Evolutionary conservation across 2,113 vertebrate species (phyloP).

Genomic region (Arizona elegans): DNA sequence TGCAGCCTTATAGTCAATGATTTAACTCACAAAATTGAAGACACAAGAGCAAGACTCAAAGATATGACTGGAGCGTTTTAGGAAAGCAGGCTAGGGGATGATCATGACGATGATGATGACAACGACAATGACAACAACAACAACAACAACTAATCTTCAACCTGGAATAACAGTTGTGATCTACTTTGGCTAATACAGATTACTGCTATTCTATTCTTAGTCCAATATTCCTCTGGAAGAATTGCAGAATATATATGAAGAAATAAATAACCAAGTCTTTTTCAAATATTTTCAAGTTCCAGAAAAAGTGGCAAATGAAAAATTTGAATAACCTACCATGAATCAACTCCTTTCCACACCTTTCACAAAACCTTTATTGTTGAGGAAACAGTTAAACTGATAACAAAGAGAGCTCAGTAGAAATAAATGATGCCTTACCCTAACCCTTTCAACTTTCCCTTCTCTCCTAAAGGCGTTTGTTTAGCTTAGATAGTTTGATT

Average conservation of each 20-base stretch:
- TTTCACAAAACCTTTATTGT: not conserved
- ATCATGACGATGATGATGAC: not conserved
- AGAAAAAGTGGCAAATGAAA: not conserved
- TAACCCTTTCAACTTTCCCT: not conserved
- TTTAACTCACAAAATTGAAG: not conserved
- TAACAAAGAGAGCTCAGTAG: not conserved
- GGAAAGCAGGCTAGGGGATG: not conserved
- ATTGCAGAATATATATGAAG: not conserved
- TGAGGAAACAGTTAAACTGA: no score
- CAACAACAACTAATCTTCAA: not conserved
- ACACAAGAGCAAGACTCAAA: not conserved
- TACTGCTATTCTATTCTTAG: not conserved
- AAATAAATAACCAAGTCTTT: not conserved
- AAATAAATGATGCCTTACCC: not conserved
- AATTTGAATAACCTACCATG: not conserved
- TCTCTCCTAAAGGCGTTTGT: not conserved
- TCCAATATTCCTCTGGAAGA: not conserved
- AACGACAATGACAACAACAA: not conserved
- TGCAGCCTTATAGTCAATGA: not conserved
- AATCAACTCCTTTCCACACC: not conserved
- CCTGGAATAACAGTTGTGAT: not conserved
- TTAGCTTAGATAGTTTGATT: not conserved
- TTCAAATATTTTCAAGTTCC: not conserved
- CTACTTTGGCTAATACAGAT: not conserved
- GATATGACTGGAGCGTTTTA: not conserved